Evolutionary conservation across 2,888 invertebrate species (phyloP).

Genomic region (Adelognathus sp.): DNA sequence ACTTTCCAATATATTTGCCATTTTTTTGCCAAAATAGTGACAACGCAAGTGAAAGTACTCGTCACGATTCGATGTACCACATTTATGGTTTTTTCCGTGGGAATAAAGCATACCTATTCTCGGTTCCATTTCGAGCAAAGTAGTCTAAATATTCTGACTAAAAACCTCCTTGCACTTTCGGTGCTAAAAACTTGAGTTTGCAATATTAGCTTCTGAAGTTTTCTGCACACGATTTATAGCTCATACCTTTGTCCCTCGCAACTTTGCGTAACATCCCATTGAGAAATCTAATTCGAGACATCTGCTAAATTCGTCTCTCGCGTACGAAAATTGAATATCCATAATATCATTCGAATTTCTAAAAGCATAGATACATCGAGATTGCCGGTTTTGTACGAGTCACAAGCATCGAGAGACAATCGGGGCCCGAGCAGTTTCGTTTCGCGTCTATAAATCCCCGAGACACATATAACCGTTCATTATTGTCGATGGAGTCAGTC

Average conservation of each 20-base stretch:
- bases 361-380: conserved; percentile 22
- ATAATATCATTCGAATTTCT: neutral
- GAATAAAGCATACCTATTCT: too few species aligned
- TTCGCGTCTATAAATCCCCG: neutral
- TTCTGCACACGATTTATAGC: too few species aligned
- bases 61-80: too few species aligned
- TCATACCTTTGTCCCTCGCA: neutral
- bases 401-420: neutral
- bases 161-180: too few species aligned
- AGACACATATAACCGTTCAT: conserved; percentile 31
- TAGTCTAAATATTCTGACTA: too few species aligned
- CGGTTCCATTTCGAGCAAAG: too few species aligned
- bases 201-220: too few species aligned
- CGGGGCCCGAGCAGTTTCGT: neutral
- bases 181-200: too few species aligned
- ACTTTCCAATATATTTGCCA: too few species aligned
- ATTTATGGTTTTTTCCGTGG: too few species aligned
- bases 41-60: too few species aligned
- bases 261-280: neutral
- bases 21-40: too few species aligned
- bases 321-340: neutral
- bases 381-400: conserved; percentile 35
- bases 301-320: conserved; percentile 3
- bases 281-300: conserved; percentile 18
- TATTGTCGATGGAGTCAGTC: conserved; percentile 24